Percentiles rank a stretch among this genome's conserved stretches.
Conservation (phyloP, 2,113 vertebrate genomes). For the Neogale vison region DNA sequence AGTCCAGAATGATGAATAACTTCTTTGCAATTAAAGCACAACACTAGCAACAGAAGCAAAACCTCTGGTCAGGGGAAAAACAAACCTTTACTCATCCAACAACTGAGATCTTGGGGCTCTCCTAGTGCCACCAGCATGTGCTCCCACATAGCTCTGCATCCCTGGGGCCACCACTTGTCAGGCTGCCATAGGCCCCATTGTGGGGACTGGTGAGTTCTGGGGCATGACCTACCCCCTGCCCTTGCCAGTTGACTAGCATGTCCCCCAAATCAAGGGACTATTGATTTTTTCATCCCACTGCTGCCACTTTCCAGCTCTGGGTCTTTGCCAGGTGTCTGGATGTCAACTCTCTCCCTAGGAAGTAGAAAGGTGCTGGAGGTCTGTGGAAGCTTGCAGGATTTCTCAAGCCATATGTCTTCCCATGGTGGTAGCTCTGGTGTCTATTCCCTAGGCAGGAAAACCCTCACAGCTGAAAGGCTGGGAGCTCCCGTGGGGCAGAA, state of each 20-base stretch:
- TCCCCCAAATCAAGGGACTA: neutral
- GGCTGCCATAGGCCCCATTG: neutral
- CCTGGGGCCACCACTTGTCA: neutral
- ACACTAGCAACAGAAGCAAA: neutral
- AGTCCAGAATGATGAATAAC: constrained; percentile 27
- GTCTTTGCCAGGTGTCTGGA: neutral
- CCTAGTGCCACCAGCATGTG: neutral
- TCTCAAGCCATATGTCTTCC: neutral
- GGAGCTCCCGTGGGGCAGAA: neutral
- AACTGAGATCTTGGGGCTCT: neutral
- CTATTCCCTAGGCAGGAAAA: neutral
- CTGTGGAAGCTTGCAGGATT: neutral
- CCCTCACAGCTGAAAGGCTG: neutral
- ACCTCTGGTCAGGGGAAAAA: constrained; percentile 24
- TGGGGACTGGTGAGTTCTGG: neutral
- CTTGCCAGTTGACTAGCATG: neutral
- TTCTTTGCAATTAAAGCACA: neutral
- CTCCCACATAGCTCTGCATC: neutral
- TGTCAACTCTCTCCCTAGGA: neutral
- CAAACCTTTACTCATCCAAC: neutral
- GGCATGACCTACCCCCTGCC: neutral
- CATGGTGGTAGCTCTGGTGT: neutral
- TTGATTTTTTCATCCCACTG: neutral
- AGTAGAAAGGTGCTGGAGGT: neutral
- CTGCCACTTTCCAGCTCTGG: too few species aligned